Conservation (phyloP, 2,888 invertebrate species). For the Phyllotreta cruciferae region DNA sequence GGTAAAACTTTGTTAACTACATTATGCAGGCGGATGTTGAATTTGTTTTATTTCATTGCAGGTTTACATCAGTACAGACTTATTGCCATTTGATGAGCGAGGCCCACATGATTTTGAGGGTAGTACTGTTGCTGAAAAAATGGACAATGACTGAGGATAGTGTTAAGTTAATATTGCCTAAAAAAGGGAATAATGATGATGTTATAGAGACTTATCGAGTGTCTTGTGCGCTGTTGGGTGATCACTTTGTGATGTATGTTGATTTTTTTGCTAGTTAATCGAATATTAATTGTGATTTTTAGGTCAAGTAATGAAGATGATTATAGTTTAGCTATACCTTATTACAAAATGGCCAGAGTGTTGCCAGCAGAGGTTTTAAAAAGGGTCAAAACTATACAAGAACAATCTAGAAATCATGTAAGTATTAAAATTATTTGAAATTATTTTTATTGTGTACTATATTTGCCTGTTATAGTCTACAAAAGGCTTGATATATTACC, state of each 20-base stretch:
- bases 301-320: conserved; percentile 54
- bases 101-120: conserved; percentile 72
- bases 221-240: conserved; percentile 66
- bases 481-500: conserved; percentile 57
- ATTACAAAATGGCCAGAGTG: conserved; percentile 65
- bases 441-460: too few species aligned
- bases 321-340: conserved; percentile 61
- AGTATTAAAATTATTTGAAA: conserved; percentile 5
- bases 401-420: conserved; percentile 55
- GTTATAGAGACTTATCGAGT: conserved; percentile 60
- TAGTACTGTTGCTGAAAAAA: conserved; percentile 58
- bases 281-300: conserved; percentile 33
- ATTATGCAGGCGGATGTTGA: too few species aligned
- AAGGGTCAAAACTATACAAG: conserved; percentile 56
- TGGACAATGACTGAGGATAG: conserved; percentile 55
- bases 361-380: conserved; percentile 62
- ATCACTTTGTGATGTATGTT: conserved; percentile 64
- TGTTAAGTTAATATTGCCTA: conserved; percentile 49
- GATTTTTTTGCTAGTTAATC: too few species aligned
- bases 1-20: conserved; percentile 14
- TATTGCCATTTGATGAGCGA: conserved; percentile 77
- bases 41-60: too few species aligned
- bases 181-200: conserved; percentile 56
- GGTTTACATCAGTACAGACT: conserved; percentile 69
- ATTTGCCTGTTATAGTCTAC: conserved; percentile 48